Base-by-base conservation (phyloP, 2,888 invertebrate species). In the Caenorhabditis parvicauda region DNA sequence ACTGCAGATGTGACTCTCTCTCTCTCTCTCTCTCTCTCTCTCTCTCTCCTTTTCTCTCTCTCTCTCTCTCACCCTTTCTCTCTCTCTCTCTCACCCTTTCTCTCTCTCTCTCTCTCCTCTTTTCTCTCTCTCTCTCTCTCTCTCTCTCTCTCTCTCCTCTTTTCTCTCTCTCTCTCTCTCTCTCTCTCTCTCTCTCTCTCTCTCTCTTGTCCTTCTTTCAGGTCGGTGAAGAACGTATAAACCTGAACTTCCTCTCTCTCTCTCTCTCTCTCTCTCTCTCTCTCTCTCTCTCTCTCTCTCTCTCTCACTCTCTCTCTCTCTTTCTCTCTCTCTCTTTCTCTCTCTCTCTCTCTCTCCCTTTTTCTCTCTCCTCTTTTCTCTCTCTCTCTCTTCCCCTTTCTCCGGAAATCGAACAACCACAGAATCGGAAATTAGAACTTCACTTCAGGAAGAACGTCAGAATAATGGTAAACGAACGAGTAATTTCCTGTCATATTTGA, bases 301-400 rank as follows among this genome's bases (percentile, higher is more conserved):
- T n/a, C 21, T 45, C 49, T 7, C 38, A 37, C 17, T 27, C 29
- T 41, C 42, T 19, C 32, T 39, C 32, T 46, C 37, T 24, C 29
- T 21, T 27, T 46, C 24, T 38, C 41, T 43, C 24, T 43, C 29
- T n/a, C 27, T 12, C 14, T 21, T 38, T 7, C 32, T 24, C 12
- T 14, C 44, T 17, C 27, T 29, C 29, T 14, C 24, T 19, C 51
- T 42, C 35, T 21, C 42, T 24, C 53, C 44, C 37, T 51, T 46
- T 22, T 44, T 52, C 46, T 50, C 39, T 41, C 39, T 66, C 75
- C 58, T 68, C 61, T 44, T 46, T 54, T 53, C 65, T 72, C 55
- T 59, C 65, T 57, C 64, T 59, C 63, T 75, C 75, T 77, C 76
- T 76, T 80, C 80, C 72, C 76, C 77, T 76, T 62, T 74, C 76